Evolutionary conservation across 2,888 invertebrate species (phyloP).

Genomic region (Lasioglossum morio): DNA sequence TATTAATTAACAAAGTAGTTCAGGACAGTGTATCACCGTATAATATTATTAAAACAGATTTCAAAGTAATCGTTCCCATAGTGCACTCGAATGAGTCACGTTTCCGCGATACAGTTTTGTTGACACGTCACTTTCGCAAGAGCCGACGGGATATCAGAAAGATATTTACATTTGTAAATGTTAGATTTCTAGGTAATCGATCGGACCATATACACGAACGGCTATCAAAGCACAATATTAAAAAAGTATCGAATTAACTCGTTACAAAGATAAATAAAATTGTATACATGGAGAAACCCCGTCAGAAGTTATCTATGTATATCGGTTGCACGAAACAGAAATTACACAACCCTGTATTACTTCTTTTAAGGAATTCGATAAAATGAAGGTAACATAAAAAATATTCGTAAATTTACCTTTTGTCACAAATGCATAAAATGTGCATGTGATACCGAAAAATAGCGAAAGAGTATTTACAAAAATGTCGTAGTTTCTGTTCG

Average conservation of each 20-base stretch:
- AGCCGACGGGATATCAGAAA: slow-evolving; percentile 12
- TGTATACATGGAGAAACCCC: too few species aligned
- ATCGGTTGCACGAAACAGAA: too few species aligned
- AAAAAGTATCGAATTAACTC: neutral
- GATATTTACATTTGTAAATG: neutral
- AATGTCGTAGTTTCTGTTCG: neutral
- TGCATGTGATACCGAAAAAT: neutral
- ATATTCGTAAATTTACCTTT: too few species aligned
- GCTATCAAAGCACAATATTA: neutral
- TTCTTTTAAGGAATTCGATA: too few species aligned
- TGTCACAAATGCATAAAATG: too few species aligned
- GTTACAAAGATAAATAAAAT: too few species aligned
- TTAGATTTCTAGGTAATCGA: neutral
- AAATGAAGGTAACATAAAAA: too few species aligned
- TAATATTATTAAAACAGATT: neutral
- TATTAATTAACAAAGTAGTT: neutral
- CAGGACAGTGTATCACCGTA: neutral
- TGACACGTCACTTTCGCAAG: slow-evolving; percentile 38
- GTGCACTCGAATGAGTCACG: slow-evolving; percentile 29
- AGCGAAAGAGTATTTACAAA: neutral
- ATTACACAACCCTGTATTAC: too few species aligned
- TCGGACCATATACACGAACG: neutral
- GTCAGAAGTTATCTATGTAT: too few species aligned
- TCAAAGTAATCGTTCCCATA: neutral
- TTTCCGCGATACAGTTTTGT: slow-evolving; percentile 33